Evolutionary conservation across 30 jellyfish, hydroid and myxozoan species (phyloP).

Genomic region (Rhopilema esculentum): DNA sequence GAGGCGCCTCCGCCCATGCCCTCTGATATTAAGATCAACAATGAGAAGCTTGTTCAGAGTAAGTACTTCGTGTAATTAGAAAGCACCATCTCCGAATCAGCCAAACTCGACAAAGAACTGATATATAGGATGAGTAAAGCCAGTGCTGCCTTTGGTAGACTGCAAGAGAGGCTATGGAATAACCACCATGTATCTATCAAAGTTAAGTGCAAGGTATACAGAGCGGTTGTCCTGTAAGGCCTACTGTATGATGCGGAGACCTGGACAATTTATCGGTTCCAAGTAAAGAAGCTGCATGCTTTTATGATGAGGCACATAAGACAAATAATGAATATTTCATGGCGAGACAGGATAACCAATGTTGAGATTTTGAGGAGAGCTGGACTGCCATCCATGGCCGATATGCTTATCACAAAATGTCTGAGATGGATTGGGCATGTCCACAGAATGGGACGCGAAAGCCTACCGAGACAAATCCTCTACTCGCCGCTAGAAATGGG

Average conservation of each 20-base stretch:
- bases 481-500: background rate
- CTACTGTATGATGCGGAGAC: background rate
- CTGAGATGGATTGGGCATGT: background rate
- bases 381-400: background rate
- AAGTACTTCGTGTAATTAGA: background rate
- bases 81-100: background rate
- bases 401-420: background rate
- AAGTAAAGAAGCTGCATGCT: background rate
- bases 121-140: background rate
- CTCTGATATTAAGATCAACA: background rate
- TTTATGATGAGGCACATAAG: background rate
- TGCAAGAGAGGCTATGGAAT: background rate
- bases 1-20: background rate
- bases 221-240: background rate
- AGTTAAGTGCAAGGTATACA: background rate
- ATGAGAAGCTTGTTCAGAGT: background rate
- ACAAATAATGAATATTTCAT: background rate
- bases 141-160: slow-evolving; percentile 3
- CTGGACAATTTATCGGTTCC: background rate
- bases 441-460: background rate
- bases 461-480: background rate
- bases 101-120: background rate
- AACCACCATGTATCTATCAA: no score
- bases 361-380: background rate
- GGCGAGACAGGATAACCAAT: slow-evolving; percentile 12